Evolutionary conservation across 2,113 vertebrate genomes (phyloP).

Genomic region (Aphelocoma coerulescens): DNA sequence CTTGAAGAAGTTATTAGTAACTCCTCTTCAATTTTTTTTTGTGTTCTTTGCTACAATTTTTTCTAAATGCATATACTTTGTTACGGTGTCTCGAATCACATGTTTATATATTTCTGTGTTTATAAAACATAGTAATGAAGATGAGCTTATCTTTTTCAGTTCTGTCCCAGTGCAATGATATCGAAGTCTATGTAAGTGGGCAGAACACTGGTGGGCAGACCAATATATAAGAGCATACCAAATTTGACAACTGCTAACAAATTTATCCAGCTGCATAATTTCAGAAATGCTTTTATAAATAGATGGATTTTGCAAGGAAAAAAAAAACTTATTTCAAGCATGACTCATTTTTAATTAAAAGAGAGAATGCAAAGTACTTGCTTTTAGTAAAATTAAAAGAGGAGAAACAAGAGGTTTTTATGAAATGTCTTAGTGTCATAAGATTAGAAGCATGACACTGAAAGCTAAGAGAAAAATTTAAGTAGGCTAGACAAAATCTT

Average conservation of each 20-base stretch:
- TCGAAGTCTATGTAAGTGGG: neutral
- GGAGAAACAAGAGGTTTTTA: constrained; percentile 25
- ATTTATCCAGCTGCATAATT: neutral
- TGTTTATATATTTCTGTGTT: neutral
- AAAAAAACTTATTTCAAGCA: neutral
- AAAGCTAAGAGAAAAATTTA: constrained; percentile 46
- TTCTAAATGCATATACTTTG: neutral
- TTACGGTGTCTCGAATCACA: neutral
- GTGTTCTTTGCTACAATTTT: neutral
- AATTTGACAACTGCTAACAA: neutral
- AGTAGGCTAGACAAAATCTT: constrained; percentile 40
- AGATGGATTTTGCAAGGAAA: neutral
- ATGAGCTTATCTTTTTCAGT: neutral
- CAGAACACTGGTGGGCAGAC: neutral
- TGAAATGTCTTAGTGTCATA: constrained; percentile 22
- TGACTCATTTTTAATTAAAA: constrained; percentile 15
- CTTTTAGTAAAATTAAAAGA: constrained; percentile 11
- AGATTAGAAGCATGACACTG: neutral
- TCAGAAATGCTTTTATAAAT: neutral
- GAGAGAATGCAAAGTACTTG: neutral
- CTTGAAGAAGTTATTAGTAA: neutral
- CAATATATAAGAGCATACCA: neutral
- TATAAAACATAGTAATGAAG: neutral
- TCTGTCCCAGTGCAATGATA: neutral
- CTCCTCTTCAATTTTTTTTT: neutral